Base-by-base conservation (phyloP, 2,113 vertebrate genomes). In the Morone chrysops region DNA sequence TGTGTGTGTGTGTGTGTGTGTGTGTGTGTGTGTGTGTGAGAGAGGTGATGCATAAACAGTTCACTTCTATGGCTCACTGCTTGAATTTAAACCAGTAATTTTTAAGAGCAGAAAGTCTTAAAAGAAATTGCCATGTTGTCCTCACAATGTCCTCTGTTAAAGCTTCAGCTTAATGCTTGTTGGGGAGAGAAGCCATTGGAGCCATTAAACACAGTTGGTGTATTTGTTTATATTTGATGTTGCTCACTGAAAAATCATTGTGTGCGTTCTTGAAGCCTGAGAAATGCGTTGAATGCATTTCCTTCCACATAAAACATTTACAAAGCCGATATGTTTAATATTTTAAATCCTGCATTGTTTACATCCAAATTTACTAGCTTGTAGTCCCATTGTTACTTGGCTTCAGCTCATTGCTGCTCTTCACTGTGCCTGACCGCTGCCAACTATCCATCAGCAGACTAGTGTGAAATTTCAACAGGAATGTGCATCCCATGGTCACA, bases 31-130 rank as follows among this genome's bases (percentile, higher is more conserved):
- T n/a, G n/a, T n/a, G n/a, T n/a, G n/a, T n/a, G 18, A 20, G 48
- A 40, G 38, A 40, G 31, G 31, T 31, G 31, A 31, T 31, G 31
- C 31, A 31, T 31, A 31, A 31, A 31, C 31, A 31, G 31, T 31
- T 74, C 5, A 51, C 25, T 45, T 75, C 12, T 59, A 12, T 61
- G 57, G 40, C 31, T 43, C 3, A 12, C 47, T 76, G 41, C 16
- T 14, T 68, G 60, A 5, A 2, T 70, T 66, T 63, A 61, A 79
- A 66, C 22, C 47, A 43, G 43, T 54, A 38, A 22, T 84, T 47
- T 60, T 36, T 50, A 16, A 59, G 43, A 54, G 18, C 60, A 16
- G 40, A 22, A 76, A n/a, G 43, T 72, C 38, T 12, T 57, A 5
- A 6, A 56, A 25, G 2, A 65, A 40, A n/a, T 18, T n/a, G 14